Evolutionary conservation across 2,888 invertebrate species (phyloP), one percentile per base, ranked within the genome.

Genomic region (Chrysolina americana): DNA sequence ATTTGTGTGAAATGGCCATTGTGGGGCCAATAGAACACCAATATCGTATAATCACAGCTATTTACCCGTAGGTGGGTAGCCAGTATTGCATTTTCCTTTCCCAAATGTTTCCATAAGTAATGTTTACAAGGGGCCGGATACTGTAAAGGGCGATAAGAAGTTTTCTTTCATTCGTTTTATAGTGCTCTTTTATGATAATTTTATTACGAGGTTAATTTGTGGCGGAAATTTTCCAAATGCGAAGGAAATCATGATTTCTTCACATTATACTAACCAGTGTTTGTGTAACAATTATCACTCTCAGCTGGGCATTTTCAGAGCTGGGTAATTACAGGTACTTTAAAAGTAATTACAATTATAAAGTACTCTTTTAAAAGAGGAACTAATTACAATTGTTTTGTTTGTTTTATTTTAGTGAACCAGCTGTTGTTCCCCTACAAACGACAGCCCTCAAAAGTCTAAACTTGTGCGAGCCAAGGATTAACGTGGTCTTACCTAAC

Each of bases 1-100:
- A 65, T 68, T 73, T 70, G 65, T 50, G 41, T 48, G 66, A 50
- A 75, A 73, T 66, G 73, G 77, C 71, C 75, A 71, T 65, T 47
- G 69, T 50, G 56, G 65, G 73, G 59, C 44, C 48, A 68, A 53
- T 59, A 48, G 65, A 65, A 75, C 63, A 71, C 50, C 56, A 68
- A 48, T 75, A 74, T 71, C 47, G 28, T n/a, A 68, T 68, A 71
- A 74, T 74, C 71, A 63, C 53, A 44, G 74, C 47, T 74, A 66
- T 74, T 73, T 65, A 44, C 19, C 19, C 15, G 13, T 28, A 65
- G 63, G 59, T 59, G 72, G 72, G 72, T 56, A 69, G 65, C 70
- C 62, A 41, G 44, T 73, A 73, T 68, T 75, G 68, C 75, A 28
- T 68, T 70, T 70, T 47, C 66, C 72, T 41, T 75, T 68, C n/a